phyloP scores from a whole-genome alignment of 2,888 invertebrate genomes.

The Ethmia dodecea region DNA sequence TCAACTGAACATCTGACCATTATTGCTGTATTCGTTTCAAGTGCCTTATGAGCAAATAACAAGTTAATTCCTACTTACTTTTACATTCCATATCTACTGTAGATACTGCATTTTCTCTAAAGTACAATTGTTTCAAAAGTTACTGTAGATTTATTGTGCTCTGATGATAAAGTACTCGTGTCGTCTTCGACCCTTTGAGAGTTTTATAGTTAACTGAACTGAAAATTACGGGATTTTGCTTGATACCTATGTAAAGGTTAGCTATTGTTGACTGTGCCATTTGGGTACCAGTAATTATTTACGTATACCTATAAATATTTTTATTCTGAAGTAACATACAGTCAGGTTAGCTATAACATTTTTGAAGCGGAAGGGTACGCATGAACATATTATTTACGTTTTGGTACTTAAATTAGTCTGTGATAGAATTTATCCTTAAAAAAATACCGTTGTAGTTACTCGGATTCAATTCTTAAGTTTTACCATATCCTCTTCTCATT shows the following conservation, averaged over 20 bases:
- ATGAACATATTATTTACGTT: conserved; percentile 25
- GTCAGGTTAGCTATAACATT: too few species aligned
- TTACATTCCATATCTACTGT: conserved; percentile 45
- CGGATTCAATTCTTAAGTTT: conserved; percentile 13
- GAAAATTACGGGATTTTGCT: too few species aligned
- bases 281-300: too few species aligned
- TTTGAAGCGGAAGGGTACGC: too few species aligned
- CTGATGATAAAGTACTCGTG: too few species aligned
- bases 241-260: too few species aligned
- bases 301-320: too few species aligned
- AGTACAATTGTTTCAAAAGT: not conserved
- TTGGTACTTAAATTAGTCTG: conserved; percentile 62
- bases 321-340: too few species aligned
- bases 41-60: conserved; percentile 74
- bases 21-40: conserved; percentile 69
- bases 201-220: too few species aligned
- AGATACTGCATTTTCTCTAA: not conserved
- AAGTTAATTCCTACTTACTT: conserved; percentile 64
- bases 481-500: conserved; percentile 21
- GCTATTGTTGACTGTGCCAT: too few species aligned
- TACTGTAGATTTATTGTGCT: conserved; percentile 9
- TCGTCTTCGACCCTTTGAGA: too few species aligned
- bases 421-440: conserved; percentile 50
- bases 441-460: conserved; percentile 9
- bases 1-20: conserved; percentile 29